phyloP scores from a whole-genome alignment of 2,888 invertebrate species.

The Asteroscopus sphinx region DNA sequence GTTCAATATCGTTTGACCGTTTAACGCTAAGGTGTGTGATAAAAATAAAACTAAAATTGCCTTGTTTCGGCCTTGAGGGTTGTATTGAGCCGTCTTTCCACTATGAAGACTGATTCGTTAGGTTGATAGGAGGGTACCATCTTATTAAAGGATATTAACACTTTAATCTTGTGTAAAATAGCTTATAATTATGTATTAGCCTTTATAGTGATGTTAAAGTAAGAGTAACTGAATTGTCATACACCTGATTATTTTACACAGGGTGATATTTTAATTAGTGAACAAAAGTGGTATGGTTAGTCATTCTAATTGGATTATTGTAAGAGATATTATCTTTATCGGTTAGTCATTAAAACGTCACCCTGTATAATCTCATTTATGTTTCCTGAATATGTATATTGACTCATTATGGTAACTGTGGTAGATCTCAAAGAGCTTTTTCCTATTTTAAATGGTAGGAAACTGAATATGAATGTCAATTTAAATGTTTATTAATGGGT shows the following conservation, averaged over 20 bases:
- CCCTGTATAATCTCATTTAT: no score
- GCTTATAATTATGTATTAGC: slow-evolving; percentile 7
- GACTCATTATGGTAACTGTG: slow-evolving; percentile 3
- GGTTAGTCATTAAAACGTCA: no score
- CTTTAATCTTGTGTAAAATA: slow-evolving; percentile 10
- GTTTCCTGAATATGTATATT: no score
- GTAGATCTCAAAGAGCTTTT: slow-evolving; percentile 4
- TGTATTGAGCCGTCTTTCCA: slow-evolving; percentile 62
- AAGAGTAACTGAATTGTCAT: slow-evolving; percentile 1
- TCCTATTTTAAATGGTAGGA: slow-evolving; percentile 14
- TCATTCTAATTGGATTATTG: no score
- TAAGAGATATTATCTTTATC: no score
- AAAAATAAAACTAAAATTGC: slow-evolving; percentile 50
- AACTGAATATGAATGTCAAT: neutral
- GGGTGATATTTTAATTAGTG: no score
- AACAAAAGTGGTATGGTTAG: no score
- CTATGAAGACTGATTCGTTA: slow-evolving; percentile 70
- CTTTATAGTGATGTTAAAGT: slow-evolving; percentile 6
- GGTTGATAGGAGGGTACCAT: slow-evolving; percentile 50
- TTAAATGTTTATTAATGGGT: neutral
- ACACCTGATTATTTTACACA: no score
- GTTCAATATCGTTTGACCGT: slow-evolving; percentile 27
- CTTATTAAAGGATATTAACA: slow-evolving; percentile 37
- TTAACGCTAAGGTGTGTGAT: slow-evolving; percentile 34
- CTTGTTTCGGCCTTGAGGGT: slow-evolving; percentile 62